Percentiles rank a stretch among this genome's conserved stretches.
These are phyloP conservation scores for Colostygia pectinataria DNA, from an alignment of 2,888 invertebrate species.

Conservation along the genomic window DNA sequence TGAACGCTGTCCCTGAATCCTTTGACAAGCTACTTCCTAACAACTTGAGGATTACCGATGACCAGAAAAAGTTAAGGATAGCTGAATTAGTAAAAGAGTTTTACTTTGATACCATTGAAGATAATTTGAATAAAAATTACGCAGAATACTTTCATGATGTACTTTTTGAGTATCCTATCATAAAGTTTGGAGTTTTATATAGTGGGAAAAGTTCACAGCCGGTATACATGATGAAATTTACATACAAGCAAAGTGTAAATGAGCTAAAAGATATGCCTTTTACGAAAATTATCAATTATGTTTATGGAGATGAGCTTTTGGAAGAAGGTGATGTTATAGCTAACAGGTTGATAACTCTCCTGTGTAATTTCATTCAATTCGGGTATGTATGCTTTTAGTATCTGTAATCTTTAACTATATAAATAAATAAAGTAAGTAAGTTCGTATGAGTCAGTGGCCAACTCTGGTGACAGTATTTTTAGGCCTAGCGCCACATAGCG, in stretches of 20 bases:
- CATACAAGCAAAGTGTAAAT: constrained; percentile 16
- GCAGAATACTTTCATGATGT: constrained; percentile 62
- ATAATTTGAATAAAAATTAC: constrained; percentile 44
- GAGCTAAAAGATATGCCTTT: constrained; percentile 7
- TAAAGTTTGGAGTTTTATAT: constrained; percentile 57
- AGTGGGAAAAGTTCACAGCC: constrained; percentile 48
- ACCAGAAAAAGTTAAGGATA: constrained; percentile 45
- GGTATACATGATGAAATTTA: constrained; percentile 62
- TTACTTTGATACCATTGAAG: constrained; percentile 52
- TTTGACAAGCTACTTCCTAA: constrained; percentile 61
- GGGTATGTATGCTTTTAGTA: constrained; percentile 48
- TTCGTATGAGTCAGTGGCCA: too few relatives aligned
- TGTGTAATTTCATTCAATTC: constrained; percentile 62
- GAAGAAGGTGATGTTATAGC: constrained; percentile 36
- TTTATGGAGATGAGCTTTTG: constrained; percentile 42
- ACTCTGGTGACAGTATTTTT: too few relatives aligned
- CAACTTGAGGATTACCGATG: constrained; percentile 56
- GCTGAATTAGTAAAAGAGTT: constrained; percentile 58
- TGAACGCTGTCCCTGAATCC: constrained; percentile 44
- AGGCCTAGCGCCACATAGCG: too few relatives aligned
- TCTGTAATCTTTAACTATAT: too few relatives aligned
- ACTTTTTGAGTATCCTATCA: constrained; percentile 57
- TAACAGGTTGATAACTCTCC: constrained; percentile 50
- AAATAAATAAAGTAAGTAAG: too few relatives aligned
- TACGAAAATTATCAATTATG: constrained; percentile 46